phyloP scores from a whole-genome alignment of 2,888 invertebrate species.

The Congeria kusceri region DNA sequence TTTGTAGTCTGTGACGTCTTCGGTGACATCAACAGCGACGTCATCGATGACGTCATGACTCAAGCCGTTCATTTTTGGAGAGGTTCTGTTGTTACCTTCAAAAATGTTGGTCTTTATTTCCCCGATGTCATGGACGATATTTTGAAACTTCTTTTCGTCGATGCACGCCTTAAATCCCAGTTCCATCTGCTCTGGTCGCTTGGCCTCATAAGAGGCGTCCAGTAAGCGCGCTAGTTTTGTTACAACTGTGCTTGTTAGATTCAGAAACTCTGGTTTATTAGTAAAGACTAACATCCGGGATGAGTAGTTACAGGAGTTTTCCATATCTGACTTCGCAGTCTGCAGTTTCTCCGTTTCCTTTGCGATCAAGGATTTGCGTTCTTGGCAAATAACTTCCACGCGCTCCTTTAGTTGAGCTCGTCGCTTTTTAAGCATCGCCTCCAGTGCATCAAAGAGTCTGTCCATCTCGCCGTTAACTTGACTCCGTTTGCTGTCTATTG shows the following conservation, averaged over 20 bases:
- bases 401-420: constrained; percentile 63
- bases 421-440: constrained; percentile 52
- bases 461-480: constrained; percentile 63
- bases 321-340: constrained; percentile 56
- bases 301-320: constrained; percentile 66
- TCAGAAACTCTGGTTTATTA: constrained; percentile 69
- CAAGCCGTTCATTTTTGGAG: constrained; percentile 5
- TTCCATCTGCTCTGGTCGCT: constrained; percentile 43
- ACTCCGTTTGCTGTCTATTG: constrained; percentile 52
- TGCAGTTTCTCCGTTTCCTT: constrained; percentile 50
- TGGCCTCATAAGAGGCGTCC: constrained; percentile 43
- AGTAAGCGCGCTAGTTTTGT: constrained; percentile 53
- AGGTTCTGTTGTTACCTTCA: constrained; percentile 3
- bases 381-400: constrained; percentile 62
- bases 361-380: constrained; percentile 50
- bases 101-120: constrained; percentile 50
- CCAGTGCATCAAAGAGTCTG: constrained; percentile 59
- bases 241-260: constrained; percentile 58
- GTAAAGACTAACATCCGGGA: constrained; percentile 68
- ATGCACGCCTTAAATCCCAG: constrained; percentile 56
- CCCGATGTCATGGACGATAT: constrained; percentile 60
- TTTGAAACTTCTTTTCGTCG: constrained; percentile 53
- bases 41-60: neutral
- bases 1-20: constrained; percentile 6
- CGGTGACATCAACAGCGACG: neutral